Evolutionary conservation across 1,140 invertebrate genomes (phyloP), one percentile per base, ranked within the genome.

Genomic region (Papilio polytes): DNA sequence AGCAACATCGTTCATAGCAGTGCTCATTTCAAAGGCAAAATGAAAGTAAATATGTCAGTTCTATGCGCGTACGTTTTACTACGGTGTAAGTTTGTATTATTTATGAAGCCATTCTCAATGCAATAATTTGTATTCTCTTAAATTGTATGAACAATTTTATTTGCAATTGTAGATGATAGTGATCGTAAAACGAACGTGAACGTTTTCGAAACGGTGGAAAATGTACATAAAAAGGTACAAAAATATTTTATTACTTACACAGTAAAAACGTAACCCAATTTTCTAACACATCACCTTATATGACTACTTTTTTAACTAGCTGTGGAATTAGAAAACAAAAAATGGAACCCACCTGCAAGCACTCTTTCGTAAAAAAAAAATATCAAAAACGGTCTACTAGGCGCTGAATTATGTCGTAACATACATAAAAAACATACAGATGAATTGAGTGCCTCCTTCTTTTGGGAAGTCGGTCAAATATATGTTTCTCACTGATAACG

Each of bases 131-230:
- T 10, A 70, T 70, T 13, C 63, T 70, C 63, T 70, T 70, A 70
- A 70, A 70, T 31, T 70, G 63, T 70, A 70, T 31, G 63, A 70
- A 70, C 26, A 36, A 41, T 31, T 70, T 70, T 70, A 70, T 70
- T 2, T 70, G 26, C 36, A 70, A 70, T 70, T 70, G 63, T 70
- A 4, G 3, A 70, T 70, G 63, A 36, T 31, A 70, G 63, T 31
- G 63, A 70, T 70, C 63, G 6, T 70, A 70, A 70, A 70, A 31
- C 36, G 63, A 70, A 70, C 63, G 26, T 70, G 18, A 70, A 36
- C 9, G 59, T 63, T 63, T 63, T 63, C 2, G 22, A 63, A 63
- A 63, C 22, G 59, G 13, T 0, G 18, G 4, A 59, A 0, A 31
- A 22, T 22, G 8, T 26, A 12, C 59, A 31, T 66, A 3, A 20